Percentiles rank a stretch among this genome's conserved stretches.
phyloP scores from a whole-genome alignment of 2,888 invertebrate genomes.

The Xylocampa areola region DNA sequence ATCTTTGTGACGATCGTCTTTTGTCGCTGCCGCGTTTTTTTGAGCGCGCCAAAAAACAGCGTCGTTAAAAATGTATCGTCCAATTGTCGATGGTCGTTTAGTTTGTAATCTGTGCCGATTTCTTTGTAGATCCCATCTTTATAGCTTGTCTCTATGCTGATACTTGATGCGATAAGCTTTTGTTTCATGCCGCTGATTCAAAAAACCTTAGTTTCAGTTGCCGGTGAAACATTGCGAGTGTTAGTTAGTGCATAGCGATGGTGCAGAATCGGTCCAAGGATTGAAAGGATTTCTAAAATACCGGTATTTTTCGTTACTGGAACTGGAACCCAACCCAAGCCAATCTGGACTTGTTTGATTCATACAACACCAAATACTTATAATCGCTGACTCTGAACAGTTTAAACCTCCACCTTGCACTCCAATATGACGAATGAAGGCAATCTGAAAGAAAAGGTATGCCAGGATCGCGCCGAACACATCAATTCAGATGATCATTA shows the following conservation, averaged over 20 bases:
- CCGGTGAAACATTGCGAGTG: background rate
- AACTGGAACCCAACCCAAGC: no score
- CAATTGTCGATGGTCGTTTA: constrained; percentile 73
- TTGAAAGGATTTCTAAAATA: no score
- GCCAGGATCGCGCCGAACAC: no score
- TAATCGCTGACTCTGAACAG: no score
- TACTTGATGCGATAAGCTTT: constrained; percentile 56
- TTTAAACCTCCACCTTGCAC: no score
- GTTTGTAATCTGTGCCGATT: constrained; percentile 78
- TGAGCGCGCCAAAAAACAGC: constrained; percentile 74
- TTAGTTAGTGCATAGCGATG: background rate
- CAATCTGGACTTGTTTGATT: no score
- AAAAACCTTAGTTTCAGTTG: constrained; percentile 23
- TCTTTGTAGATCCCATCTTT: constrained; percentile 85
- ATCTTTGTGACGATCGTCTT: constrained; percentile 78
- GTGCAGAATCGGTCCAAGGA: background rate
- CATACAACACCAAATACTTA: no score
- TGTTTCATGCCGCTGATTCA: constrained; percentile 54
- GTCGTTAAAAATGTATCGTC: constrained; percentile 74
- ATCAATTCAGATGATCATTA: no score
- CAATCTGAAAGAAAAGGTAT: no score
- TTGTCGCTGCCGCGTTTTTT: constrained; percentile 84
- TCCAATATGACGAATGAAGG: no score
- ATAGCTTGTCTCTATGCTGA: constrained; percentile 73
- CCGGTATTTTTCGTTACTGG: no score